These are phyloP conservation scores for Heterodera filipjevi DNA, from an alignment of 2,888 invertebrate genomes.

Conservation along the genomic window DNA sequence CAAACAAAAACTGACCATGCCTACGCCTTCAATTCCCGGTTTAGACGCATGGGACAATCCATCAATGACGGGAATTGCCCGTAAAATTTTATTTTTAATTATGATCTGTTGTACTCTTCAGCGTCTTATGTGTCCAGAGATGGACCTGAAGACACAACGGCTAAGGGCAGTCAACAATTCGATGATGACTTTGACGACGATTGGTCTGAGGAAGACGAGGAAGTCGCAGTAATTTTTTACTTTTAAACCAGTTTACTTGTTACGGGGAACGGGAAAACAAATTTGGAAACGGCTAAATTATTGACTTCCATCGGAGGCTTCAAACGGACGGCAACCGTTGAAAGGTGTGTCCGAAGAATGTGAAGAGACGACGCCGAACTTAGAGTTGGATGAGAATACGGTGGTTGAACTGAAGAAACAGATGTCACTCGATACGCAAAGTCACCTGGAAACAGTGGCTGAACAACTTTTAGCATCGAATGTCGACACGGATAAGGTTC, in stretches of 20 bases:
- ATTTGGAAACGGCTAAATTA: not conserved
- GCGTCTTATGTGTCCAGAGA: not conserved
- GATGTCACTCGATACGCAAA: not conserved
- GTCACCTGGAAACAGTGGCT: not conserved
- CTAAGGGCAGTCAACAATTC: constrained; percentile 11
- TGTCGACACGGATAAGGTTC: not conserved
- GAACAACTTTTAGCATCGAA: not conserved
- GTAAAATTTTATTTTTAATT: constrained; percentile 7
- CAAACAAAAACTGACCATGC: constrained; percentile 14
- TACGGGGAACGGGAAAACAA: not conserved
- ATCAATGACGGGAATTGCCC: not conserved
- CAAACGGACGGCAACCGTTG: not conserved
- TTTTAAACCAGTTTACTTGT: constrained; percentile 21
- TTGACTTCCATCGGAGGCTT: not conserved
- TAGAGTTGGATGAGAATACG: not conserved
- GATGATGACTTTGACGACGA: constrained; percentile 62
- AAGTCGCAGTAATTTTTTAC: constrained; percentile 48
- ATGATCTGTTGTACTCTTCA: not conserved
- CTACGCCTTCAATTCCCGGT: not conserved
- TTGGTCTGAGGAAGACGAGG: constrained; percentile 64
- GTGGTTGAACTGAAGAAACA: not conserved
- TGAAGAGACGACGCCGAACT: not conserved
- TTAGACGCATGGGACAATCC: constrained; percentile 48
- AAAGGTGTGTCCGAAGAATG: not conserved
- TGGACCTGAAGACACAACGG: not conserved